A percentile compares a stretch with the other conserved stretches of the same genome.
These are phyloP conservation scores for Spermophilus dauricus DNA, from an alignment of 2,113 vertebrate species.

Conservation along the genomic window DNA sequence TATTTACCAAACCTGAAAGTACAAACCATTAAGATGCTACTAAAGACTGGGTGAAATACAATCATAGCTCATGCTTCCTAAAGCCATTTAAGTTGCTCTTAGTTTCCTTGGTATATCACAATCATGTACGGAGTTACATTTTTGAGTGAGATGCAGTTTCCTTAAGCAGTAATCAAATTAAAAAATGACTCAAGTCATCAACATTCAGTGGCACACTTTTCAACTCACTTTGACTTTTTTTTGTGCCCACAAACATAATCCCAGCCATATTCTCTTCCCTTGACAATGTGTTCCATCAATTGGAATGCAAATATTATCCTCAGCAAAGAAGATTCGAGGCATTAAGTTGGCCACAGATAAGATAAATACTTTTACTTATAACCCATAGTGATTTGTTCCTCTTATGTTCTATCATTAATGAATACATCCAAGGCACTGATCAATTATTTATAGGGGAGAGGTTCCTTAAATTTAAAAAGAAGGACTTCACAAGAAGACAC, in stretches of 20 bases:
- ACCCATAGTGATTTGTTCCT: neutral
- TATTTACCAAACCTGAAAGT: neutral
- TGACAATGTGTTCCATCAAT: neutral
- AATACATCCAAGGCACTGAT: neutral
- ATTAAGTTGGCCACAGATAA: constrained; percentile 30
- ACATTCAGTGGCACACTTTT: neutral
- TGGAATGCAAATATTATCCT: neutral
- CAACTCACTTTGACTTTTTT: constrained; percentile 16
- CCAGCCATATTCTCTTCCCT: neutral
- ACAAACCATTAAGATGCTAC: neutral
- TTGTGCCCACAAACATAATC: neutral
- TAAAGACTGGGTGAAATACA: neutral
- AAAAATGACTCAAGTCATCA: neutral
- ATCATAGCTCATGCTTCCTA: neutral
- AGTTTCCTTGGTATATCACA: neutral
- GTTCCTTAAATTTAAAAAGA: neutral
- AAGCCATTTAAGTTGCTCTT: neutral
- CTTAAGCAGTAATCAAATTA: constrained; percentile 1
- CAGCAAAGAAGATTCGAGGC: neutral
- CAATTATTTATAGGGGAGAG: neutral
- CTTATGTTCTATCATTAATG: neutral
- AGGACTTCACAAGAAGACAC: neutral
- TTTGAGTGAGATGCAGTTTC: neutral
- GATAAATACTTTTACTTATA: neutral
- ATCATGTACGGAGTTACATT: neutral